A percentile compares a stretch with the other conserved stretches of the same genome.
Evolutionary conservation across 2,113 vertebrate genomes (phyloP).

Genomic region (Rhegmatorhina hoffmannsi): DNA sequence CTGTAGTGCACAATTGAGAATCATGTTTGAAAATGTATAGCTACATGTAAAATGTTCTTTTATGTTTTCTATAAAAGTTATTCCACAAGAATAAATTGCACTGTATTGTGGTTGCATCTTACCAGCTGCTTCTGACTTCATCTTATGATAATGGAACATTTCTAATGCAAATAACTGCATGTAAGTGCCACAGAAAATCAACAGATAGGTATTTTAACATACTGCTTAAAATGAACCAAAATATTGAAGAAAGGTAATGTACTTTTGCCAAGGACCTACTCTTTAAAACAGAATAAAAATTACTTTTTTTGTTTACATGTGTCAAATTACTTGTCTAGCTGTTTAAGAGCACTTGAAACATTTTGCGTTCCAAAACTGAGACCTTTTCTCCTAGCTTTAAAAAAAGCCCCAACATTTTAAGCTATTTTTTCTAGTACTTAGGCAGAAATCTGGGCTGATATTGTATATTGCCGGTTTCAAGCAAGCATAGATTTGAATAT

Average conservation of each 20-base stretch:
- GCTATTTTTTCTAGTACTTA: not conserved
- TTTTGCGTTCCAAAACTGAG: not conserved
- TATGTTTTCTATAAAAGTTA: not conserved
- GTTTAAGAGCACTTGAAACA: not conserved
- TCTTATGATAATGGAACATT: not conserved
- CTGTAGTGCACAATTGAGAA: not conserved
- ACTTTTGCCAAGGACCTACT: not conserved
- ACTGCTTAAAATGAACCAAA: not conserved
- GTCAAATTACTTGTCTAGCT: not conserved
- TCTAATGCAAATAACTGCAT: not conserved
- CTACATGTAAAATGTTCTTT: not conserved
- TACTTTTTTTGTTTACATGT: not conserved
- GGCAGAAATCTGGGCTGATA: not conserved
- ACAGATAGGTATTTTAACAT: not conserved
- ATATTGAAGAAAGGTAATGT: not conserved
- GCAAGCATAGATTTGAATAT: not conserved
- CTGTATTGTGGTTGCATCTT: not conserved
- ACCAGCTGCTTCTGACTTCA: not conserved
- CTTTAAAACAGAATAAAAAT: not conserved
- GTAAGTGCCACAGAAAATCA: not conserved
- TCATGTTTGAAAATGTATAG: not conserved
- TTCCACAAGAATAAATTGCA: not conserved
- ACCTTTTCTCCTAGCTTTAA: not conserved
- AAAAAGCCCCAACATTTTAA: not conserved
- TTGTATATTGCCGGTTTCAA: not conserved